Evolutionary conservation across 2,113 vertebrate species (phyloP).

Genomic region (Amphiprion percula): DNA sequence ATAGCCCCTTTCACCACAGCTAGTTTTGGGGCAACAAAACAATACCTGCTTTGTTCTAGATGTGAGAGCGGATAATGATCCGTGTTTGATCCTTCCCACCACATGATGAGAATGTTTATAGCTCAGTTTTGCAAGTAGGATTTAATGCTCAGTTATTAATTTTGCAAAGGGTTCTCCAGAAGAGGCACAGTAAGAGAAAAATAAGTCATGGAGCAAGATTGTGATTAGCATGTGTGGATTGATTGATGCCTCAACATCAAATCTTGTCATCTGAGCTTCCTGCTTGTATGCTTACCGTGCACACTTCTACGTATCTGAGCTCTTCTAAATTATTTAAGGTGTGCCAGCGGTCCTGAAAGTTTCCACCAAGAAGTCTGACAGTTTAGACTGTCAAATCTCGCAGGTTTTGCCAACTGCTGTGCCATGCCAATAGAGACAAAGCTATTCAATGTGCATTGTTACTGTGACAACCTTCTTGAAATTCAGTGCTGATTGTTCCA

Average conservation of each 20-base stretch:
- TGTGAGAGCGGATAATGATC: constrained; percentile 36
- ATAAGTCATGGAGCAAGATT: background rate
- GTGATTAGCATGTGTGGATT: background rate
- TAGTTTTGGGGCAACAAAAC: constrained; percentile 57
- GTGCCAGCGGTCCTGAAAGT: constrained; percentile 20
- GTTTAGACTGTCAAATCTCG: constrained; percentile 6
- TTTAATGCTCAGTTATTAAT: constrained; percentile 1
- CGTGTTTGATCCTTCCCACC: constrained; percentile 55
- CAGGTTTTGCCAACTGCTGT: constrained; percentile 15
- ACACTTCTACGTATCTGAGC: constrained; percentile 19
- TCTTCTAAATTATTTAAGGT: constrained; percentile 33
- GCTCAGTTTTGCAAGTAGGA: constrained; percentile 7
- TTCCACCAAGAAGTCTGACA: constrained; percentile 1
- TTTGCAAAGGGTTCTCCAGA: background rate
- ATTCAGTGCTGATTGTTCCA: constrained; percentile 24
- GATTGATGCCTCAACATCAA: constrained; percentile 9
- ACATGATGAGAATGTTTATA: constrained; percentile 50
- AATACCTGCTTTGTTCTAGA: constrained; percentile 71
- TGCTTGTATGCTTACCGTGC: background rate
- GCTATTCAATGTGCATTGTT: constrained; percentile 46
- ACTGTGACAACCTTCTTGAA: constrained; percentile 57
- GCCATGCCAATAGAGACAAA: constrained; percentile 46
- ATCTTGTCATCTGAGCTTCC: constrained; percentile 22
- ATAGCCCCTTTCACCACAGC: constrained; percentile 17
- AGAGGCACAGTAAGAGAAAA: background rate